Base-by-base conservation (phyloP, 2,888 invertebrate species). In the Drosophila differens region DNA sequence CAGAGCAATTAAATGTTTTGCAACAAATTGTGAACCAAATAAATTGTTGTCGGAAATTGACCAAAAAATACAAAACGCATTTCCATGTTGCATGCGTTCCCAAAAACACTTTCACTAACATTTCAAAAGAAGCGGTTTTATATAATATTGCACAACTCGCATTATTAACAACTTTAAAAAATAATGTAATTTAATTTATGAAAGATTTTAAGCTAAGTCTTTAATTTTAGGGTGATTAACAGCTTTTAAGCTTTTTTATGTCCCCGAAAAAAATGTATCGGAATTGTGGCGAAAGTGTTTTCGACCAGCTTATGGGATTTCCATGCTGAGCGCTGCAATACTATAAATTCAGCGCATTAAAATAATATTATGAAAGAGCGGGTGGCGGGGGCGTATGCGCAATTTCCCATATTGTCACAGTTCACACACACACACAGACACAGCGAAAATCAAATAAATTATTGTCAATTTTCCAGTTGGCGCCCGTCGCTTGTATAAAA, bases 401-500 rank as follows among this genome's bases (percentile, higher is more conserved):
- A 76, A 74, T 77, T 79, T 79, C 53, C 70, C 37, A 62, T 58
- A 61, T 75, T 76, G 77, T 72, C 70, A 65, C 51, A 74, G 55
- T 52, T 57, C 51, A 60, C 58, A 41, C 64, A 59, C 35, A 51
- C 44, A 39, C 19, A 32, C 3, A 5, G 9, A 41, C 16, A 62
- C 59, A 41, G 73, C 58, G 35, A 58, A 77, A 85, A 83, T 85
- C 81, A 84, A 82, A 91, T 89, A 89, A 89, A 90, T 90, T 90
- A 90, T 90, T 91, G 90, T 91, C 91, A 90, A 91, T 90, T 91
- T 91, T 91, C 82, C 91, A 89, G 81, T 91, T 83, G 77, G 64
- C 71, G 72, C 81, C 65, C 66, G 59, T 49, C 41, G 63, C 53
- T 32, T 32, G 62, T 49, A 52, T 72, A 76, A 61, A 83, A 85